phyloP scores from a whole-genome alignment of 2,113 vertebrate genomes.

The Pyrgilauda ruficollis region DNA sequence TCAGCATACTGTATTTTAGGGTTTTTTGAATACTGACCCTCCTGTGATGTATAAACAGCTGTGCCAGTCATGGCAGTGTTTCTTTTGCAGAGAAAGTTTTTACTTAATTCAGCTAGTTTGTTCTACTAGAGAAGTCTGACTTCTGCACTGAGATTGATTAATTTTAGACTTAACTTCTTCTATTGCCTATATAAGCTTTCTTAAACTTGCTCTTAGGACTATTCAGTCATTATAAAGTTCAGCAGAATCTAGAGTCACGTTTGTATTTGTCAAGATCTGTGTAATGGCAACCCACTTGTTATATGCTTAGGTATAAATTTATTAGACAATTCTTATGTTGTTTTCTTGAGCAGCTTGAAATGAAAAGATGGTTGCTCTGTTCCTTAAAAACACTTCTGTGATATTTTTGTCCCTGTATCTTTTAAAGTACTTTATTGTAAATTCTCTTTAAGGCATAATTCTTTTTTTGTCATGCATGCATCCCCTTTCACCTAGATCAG shows the following conservation, averaged over 20 bases:
- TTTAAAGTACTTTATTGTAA: neutral
- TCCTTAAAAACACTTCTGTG: neutral
- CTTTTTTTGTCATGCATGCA: neutral
- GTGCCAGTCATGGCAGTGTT: neutral
- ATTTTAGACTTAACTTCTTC: neutral
- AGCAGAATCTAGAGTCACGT: neutral
- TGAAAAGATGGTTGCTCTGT: neutral
- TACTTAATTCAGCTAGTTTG: neutral
- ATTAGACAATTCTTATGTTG: neutral
- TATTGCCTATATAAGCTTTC: neutral
- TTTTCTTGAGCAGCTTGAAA: neutral
- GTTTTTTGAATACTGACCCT: neutral
- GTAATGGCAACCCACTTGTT: neutral
- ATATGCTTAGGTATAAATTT: neutral
- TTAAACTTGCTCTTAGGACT: neutral
- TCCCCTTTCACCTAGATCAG: neutral
- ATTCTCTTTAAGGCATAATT: neutral
- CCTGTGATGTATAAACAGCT: neutral
- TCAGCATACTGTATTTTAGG: neutral
- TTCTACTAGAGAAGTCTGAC: neutral
- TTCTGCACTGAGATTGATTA: neutral
- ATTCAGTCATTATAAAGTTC: neutral
- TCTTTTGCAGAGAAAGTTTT: neutral
- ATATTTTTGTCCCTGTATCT: neutral
- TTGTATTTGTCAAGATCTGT: neutral